Percentiles rank a stretch among this genome's conserved stretches.
phyloP scores from a whole-genome alignment of 2,888 invertebrate genomes.

The Drosophila kokeensis region DNA sequence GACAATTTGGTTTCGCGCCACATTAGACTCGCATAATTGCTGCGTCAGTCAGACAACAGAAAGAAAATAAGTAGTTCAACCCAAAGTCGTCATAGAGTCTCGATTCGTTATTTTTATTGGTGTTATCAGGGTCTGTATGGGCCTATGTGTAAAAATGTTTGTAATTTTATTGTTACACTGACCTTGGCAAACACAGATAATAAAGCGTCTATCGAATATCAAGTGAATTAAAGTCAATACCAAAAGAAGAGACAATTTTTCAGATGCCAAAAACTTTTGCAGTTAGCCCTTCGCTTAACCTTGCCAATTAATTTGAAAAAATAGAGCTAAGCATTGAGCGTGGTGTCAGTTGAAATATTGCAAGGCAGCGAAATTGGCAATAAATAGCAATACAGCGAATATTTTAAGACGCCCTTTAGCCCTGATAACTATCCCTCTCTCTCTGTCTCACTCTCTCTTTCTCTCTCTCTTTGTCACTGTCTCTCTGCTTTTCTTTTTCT shows the following conservation, averaged over 20 bases:
- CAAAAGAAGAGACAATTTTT: constrained; percentile 51
- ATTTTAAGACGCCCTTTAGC: constrained; percentile 33
- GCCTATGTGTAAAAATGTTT: constrained; percentile 39
- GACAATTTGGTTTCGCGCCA: constrained; percentile 43
- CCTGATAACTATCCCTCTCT: background rate
- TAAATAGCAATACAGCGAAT: constrained; percentile 64
- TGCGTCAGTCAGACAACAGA: constrained; percentile 56
- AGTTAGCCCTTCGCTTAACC: constrained; percentile 62
- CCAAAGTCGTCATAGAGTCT: constrained; percentile 31
- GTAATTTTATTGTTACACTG: constrained; percentile 62
- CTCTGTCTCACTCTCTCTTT: background rate
- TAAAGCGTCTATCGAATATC: constrained; percentile 46
- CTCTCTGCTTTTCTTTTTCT: constrained; percentile 1
- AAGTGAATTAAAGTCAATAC: constrained; percentile 49
- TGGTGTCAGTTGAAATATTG: constrained; percentile 35
- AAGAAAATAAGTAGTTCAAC: constrained; percentile 32
- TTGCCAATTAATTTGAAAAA: constrained; percentile 78
- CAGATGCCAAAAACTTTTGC: constrained; percentile 39
- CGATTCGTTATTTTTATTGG: constrained; percentile 11
- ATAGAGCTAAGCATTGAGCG: constrained; percentile 40
- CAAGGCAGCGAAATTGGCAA: constrained; percentile 55
- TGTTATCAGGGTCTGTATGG: constrained; percentile 34
- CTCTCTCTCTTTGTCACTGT: background rate
- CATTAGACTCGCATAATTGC: constrained; percentile 72
- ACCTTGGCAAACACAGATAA: constrained; percentile 58